Evolutionary conservation across 2,797 vertebrate species (phyloP).

Genomic region (Cuniculus paca): DNA sequence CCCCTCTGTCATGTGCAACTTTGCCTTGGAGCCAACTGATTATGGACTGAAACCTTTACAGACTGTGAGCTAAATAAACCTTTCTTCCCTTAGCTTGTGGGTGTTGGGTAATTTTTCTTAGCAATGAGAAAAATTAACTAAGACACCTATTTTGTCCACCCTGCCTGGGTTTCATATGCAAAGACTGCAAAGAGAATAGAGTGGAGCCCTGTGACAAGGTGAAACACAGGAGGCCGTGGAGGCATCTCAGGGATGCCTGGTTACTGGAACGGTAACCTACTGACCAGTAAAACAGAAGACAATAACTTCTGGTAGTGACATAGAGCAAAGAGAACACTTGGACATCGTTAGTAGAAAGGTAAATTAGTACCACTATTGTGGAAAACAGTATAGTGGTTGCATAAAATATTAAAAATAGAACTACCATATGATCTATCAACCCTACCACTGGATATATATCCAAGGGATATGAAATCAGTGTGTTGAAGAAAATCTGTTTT

Average conservation of each 20-base stretch:
- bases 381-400: neutral
- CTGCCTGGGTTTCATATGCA: neutral
- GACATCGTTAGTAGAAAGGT: neutral
- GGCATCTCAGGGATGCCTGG: neutral
- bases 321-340: neutral
- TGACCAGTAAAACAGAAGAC: neutral
- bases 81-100: neutral
- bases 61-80: neutral
- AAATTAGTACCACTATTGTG: neutral
- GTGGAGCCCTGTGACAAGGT: neutral
- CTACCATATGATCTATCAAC: neutral
- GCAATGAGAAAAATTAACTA: neutral
- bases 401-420: neutral
- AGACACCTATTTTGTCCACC: neutral
- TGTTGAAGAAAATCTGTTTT: neutral
- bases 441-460: neutral
- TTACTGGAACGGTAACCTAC: neutral
- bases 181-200: neutral
- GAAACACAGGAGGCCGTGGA: neutral
- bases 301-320: neutral
- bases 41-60: neutral
- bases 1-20: neutral
- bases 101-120: neutral
- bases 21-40: neutral
- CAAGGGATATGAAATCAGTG: neutral